phyloP scores from a whole-genome alignment of 1,140 invertebrate species.

The Drosophila sturtevanti region DNA sequence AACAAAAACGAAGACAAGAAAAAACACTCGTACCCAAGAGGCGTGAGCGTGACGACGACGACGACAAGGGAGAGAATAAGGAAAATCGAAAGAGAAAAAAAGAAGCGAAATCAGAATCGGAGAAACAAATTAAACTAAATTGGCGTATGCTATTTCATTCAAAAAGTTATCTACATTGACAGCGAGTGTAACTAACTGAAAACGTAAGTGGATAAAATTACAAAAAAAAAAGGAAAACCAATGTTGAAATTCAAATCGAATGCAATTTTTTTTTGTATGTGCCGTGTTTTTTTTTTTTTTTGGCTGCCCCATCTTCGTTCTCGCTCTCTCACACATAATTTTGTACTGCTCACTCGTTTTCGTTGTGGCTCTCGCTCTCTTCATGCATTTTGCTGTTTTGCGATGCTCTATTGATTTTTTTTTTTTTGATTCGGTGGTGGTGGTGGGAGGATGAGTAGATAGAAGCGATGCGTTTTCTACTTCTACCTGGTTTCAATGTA shows the following conservation, averaged over 20 bases:
- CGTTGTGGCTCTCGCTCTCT: constrained; percentile 31
- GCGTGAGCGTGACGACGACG: constrained; percentile 49
- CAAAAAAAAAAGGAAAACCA: constrained; percentile 33
- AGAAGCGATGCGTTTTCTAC: constrained; percentile 17
- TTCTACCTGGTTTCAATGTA: constrained; percentile 3
- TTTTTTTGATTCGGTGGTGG: constrained; percentile 10
- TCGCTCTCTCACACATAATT: constrained; percentile 23
- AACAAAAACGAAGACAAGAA: constrained; percentile 38
- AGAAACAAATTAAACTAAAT: constrained; percentile 17
- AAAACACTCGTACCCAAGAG: constrained; percentile 45
- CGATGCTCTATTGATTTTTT: constrained; percentile 80
- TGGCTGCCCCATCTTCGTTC: constrained; percentile 2
- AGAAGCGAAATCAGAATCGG: constrained; percentile 2
- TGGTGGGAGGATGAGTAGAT: constrained; percentile 19
- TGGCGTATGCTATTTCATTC: not conserved
- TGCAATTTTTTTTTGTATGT: constrained; percentile 19
- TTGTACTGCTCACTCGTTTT: constrained; percentile 35
- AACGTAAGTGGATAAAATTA: constrained; percentile 2
- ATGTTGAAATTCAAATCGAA: constrained; percentile 21
- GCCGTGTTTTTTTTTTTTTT: constrained; percentile 9
- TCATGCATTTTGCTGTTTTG: constrained; percentile 53
- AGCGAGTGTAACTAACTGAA: constrained; percentile 9
- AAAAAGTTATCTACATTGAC: constrained; percentile 8
- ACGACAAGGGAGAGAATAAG: constrained; percentile 27
- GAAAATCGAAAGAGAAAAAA: constrained; percentile 8